Evolutionary conservation across 2,797 vertebrate species (phyloP).

Genomic region (Coregonus sp.): DNA sequence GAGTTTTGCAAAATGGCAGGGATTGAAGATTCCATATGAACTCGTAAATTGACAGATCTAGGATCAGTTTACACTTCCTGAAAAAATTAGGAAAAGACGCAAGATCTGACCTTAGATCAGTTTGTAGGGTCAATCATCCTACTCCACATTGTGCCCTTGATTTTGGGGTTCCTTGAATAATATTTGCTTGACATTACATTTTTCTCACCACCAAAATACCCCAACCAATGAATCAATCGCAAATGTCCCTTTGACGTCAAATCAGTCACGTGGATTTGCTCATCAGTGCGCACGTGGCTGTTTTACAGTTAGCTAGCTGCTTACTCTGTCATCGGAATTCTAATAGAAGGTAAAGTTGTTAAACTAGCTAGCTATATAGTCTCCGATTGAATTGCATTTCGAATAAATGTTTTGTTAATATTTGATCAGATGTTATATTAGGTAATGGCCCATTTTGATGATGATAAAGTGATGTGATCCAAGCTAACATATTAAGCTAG

Average conservation of each 20-base stretch:
- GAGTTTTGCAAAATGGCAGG: neutral
- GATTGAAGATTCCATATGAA: neutral
- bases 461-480: neutral
- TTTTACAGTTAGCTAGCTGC: neutral
- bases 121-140: neutral
- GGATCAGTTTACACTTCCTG: no score
- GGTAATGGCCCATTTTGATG: neutral
- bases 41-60: no score
- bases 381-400: neutral
- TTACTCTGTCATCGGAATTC: neutral
- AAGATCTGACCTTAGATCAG: neutral
- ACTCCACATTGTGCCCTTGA: neutral
- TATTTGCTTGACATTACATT: neutral
- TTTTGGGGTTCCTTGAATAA: neutral
- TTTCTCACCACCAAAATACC: neutral
- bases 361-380: neutral
- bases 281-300: neutral
- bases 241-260: neutral
- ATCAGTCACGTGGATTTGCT: neutral
- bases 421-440: neutral
- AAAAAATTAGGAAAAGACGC: neutral
- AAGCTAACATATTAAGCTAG: no score
- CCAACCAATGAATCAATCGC: neutral
- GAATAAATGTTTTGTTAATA: neutral
- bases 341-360: neutral